These are phyloP conservation scores for Oryctes rhinoceros DNA, from an alignment of 1,140 invertebrate genomes.

Conservation along the genomic window DNA sequence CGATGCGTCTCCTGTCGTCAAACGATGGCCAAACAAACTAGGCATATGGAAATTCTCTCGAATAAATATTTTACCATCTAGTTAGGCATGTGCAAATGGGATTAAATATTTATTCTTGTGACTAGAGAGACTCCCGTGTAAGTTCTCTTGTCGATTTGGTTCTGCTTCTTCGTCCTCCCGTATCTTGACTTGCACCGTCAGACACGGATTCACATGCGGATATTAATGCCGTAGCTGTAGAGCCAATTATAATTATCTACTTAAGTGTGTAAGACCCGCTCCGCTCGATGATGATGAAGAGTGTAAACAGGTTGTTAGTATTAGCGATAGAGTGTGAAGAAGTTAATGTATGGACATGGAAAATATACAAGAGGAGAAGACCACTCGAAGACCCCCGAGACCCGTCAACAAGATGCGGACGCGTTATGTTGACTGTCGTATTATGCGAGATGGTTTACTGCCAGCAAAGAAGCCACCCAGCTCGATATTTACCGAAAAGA, in stretches of 20 bases:
- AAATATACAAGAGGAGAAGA: slow-evolving; percentile 13
- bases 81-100: slow-evolving; percentile 29
- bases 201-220: too few species aligned
- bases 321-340: slow-evolving; percentile 37
- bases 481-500: slow-evolving; percentile 19
- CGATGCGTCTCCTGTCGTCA: too few species aligned
- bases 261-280: neutral
- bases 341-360: slow-evolving; percentile 32
- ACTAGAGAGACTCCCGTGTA: neutral
- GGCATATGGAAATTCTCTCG: too few species aligned
- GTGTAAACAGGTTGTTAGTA: slow-evolving; percentile 30
- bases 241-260: slow-evolving; percentile 34
- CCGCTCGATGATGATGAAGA: neutral
- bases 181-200: too few species aligned
- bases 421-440: neutral
- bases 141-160: neutral
- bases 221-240: neutral
- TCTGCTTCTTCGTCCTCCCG: neutral
- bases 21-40: too few species aligned
- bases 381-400: slow-evolving; percentile 22
- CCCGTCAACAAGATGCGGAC: slow-evolving; percentile 3
- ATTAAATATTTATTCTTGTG: slow-evolving; percentile 35
- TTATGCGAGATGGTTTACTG: neutral
- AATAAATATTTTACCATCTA: slow-evolving; percentile 26
- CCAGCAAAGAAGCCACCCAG: neutral